A percentile compares a stretch with the other conserved stretches of the same genome.
Evolutionary conservation across 2,888 invertebrate species (phyloP).

Genomic region (Cheilosia variabilis): DNA sequence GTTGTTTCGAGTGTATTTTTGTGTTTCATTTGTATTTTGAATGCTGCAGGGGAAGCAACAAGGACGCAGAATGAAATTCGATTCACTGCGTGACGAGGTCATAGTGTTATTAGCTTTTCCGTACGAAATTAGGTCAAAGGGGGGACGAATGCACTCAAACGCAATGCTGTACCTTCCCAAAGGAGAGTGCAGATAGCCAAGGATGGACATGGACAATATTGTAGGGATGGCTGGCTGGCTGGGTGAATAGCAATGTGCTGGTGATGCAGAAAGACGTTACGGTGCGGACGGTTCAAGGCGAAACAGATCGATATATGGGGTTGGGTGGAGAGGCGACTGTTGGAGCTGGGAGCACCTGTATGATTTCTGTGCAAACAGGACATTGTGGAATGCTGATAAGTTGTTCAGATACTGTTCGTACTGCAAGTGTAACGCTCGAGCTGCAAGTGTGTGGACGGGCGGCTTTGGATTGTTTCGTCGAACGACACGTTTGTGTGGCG

Average conservation of each 20-base stretch:
- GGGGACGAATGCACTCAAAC: slow-evolving; percentile 37
- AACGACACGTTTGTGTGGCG: background rate
- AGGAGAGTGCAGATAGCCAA: background rate
- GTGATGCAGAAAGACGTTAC: slow-evolving; percentile 15
- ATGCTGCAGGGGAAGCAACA: background rate
- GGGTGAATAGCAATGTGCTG: background rate
- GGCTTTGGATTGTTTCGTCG: background rate
- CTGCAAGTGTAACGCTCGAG: background rate
- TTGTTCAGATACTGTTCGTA: slow-evolving; percentile 51
- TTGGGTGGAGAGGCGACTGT: background rate
- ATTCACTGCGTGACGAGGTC: slow-evolving; percentile 66
- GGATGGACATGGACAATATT: slow-evolving; percentile 13
- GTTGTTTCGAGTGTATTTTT: slow-evolving; percentile 27
- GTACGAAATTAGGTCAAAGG: slow-evolving; percentile 58
- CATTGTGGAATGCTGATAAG: slow-evolving; percentile 45
- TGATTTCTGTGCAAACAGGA: slow-evolving; percentile 47
- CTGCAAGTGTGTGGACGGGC: background rate
- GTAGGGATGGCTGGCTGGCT: background rate
- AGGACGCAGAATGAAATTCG: slow-evolving; percentile 51
- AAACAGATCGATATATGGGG: slow-evolving; percentile 56
- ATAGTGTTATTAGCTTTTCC: slow-evolving; percentile 68
- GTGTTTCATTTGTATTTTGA: slow-evolving; percentile 37
- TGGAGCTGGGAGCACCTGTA: slow-evolving; percentile 50
- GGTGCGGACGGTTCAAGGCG: slow-evolving; percentile 46
- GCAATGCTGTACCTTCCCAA: slow-evolving; percentile 1